A percentile compares a stretch with the other conserved stretches of the same genome.
Evolutionary conservation across 2,888 invertebrate genomes (phyloP).

Genomic region (Onchidella celtica): DNA sequence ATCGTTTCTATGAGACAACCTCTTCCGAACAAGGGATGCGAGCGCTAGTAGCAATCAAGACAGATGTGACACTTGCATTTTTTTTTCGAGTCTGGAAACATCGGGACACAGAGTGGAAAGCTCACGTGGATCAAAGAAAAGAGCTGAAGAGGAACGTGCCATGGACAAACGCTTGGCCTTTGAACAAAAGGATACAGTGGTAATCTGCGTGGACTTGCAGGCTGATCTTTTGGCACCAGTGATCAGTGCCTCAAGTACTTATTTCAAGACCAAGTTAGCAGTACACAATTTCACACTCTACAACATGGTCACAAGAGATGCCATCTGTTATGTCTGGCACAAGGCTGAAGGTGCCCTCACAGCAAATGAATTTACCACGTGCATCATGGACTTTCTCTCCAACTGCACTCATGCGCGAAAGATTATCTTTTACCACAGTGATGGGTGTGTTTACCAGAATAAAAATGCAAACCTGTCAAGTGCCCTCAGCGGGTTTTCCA

Average conservation of each 20-base stretch:
- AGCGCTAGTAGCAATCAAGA: not conserved
- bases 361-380: not conserved
- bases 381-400: not conserved
- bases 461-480: not conserved
- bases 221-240: not conserved
- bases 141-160: not conserved
- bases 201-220: not conserved
- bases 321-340: not conserved
- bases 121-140: not conserved
- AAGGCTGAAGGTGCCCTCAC: not conserved
- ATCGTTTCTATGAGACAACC: not conserved
- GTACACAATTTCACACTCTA: not conserved
- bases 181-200: not conserved
- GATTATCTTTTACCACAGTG: not conserved
- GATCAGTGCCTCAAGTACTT: not conserved
- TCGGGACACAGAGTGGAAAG: not conserved
- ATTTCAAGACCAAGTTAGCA: not conserved
- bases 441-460: not conserved
- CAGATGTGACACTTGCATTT: not conserved
- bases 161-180: not conserved
- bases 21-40: not conserved
- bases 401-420: not conserved
- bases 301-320: not conserved
- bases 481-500: too few relatives aligned
- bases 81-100: not conserved